Conservation (phyloP, 2,797 vertebrate genomes). For the Hoplostethus atlanticus region DNA sequence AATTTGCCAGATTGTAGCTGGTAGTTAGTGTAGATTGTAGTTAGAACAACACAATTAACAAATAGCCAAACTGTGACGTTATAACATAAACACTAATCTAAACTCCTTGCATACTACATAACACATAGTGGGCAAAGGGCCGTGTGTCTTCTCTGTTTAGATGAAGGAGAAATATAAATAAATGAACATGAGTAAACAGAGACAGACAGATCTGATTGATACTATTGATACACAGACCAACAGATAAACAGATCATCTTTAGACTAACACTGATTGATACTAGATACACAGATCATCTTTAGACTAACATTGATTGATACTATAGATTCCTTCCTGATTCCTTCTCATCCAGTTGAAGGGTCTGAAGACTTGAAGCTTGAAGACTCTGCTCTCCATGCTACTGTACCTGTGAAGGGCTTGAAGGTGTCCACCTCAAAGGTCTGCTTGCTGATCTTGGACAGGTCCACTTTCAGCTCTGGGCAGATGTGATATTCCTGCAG, state of each 20-base stretch:
- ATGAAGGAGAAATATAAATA: background rate
- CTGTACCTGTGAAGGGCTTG: conserved; percentile 93
- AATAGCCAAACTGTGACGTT: no score
- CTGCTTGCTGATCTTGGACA: conserved; percentile 93
- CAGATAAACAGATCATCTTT: background rate
- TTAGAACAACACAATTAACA: no score
- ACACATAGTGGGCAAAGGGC: no score
- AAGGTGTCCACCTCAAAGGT: conserved; percentile 97
- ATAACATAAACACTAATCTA: background rate
- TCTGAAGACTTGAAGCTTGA: no score
- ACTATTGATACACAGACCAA: no score
- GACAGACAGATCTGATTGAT: no score
- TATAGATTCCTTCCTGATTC: background rate
- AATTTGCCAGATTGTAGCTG: background rate
- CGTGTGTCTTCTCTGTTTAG: background rate
- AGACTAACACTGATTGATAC: no score
- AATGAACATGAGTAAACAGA: no score
- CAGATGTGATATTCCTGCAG: conserved; percentile 97
- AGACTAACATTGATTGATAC: no score
- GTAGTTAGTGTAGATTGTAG: background rate
- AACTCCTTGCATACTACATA: background rate
- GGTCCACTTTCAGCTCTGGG: conserved; percentile 93
- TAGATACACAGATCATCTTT: no score
- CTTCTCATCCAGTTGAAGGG: background rate
- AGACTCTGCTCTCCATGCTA: background rate